phyloP scores from a whole-genome alignment of 2,113 vertebrate species.

The Osmerus eperlanus region DNA sequence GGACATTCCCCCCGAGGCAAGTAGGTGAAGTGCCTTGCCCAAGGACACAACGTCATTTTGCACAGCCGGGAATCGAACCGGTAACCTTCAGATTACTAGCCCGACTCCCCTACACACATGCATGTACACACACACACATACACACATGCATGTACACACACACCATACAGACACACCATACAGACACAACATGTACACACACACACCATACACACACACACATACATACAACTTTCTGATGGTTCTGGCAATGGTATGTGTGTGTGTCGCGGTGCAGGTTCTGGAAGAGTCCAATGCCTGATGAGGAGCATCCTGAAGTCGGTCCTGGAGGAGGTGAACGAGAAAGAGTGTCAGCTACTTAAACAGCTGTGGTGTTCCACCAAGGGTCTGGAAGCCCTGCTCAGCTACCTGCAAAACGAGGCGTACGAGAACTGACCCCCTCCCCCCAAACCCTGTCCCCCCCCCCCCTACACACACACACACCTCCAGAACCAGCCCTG shows the following conservation, averaged over 20 bases:
- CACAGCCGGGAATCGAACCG: no score
- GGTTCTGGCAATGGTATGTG: background rate
- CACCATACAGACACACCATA: no score
- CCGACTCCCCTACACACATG: no score
- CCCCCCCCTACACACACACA: background rate
- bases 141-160: no score
- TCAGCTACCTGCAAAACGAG: constrained; percentile 93
- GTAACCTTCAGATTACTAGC: no score
- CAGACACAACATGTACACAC: no score
- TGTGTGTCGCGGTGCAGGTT: constrained; percentile 71
- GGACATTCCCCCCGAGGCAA: no score
- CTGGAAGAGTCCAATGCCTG: constrained; percentile 93
- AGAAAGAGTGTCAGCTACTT: constrained; percentile 93
- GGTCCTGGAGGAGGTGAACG: constrained; percentile 90
- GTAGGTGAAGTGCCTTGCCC: no score
- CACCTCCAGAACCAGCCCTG: background rate
- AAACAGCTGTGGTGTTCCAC: constrained; percentile 96
- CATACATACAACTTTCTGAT: no score
- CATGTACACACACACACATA: no score
- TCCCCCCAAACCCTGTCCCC: background rate
- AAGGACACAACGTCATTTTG: no score
- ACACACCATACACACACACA: no score
- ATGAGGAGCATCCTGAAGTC: constrained; percentile 89
- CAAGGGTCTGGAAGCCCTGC: constrained; percentile 93
- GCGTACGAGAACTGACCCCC: constrained; percentile 83